Conservation (phyloP, 2,797 vertebrate genomes). For the Helostoma temminkii region DNA sequence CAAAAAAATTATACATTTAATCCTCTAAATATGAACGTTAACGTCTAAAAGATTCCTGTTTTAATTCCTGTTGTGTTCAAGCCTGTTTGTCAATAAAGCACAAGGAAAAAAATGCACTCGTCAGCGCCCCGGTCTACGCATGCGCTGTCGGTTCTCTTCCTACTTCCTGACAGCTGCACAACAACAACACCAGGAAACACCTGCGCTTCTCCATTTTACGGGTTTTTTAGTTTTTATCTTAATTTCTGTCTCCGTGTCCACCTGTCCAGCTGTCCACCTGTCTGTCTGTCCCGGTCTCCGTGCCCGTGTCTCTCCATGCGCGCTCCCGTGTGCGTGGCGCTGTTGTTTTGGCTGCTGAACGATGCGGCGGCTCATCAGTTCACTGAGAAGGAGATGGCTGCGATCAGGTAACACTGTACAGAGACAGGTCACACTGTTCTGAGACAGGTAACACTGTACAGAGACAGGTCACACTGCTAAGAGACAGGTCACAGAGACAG, state of each 20-base stretch:
- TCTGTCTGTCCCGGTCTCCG: no score
- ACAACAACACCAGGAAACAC: neutral
- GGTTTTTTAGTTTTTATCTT: accelerated
- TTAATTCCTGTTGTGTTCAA: neutral
- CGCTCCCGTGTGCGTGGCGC: constrained; percentile 24
- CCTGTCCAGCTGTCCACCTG: constrained; percentile 1
- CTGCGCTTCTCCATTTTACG: accelerated
- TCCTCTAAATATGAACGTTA: no score
- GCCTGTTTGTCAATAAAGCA: constrained; percentile 5
- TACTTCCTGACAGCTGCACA: constrained; percentile 32
- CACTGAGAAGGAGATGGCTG: constrained; percentile 59
- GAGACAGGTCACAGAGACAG: no score
- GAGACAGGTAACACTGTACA: no score
- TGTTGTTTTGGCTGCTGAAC: constrained; percentile 36
- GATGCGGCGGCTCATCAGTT: constrained; percentile 58
- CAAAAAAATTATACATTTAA: no score
- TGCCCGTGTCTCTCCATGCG: constrained; percentile 49
- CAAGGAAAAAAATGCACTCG: neutral
- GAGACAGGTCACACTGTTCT: no score
- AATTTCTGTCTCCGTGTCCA: neutral
- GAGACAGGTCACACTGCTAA: no score
- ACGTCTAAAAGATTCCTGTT: neutral
- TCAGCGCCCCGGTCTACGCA: constrained; percentile 47
- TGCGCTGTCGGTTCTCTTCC: constrained; percentile 51
- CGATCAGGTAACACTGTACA: constrained; percentile 40